These are phyloP conservation scores for Triplophysa yarkandensis DNA, from an alignment of 2,797 vertebrate genomes.

Conservation along the genomic window DNA sequence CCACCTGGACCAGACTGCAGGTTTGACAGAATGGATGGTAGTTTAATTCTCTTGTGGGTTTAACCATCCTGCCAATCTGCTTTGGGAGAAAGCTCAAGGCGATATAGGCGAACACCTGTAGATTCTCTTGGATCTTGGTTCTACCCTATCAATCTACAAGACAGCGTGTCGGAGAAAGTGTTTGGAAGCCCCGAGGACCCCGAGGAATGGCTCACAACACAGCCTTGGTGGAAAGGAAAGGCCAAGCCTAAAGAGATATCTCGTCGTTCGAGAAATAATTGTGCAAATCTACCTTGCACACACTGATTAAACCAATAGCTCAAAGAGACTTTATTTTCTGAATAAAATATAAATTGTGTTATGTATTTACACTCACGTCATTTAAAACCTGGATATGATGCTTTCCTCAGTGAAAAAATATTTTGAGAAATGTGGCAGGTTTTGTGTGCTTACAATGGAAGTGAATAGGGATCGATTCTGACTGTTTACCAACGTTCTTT, in stretches of 20 bases:
- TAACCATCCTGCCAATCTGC: not conserved
- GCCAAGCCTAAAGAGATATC: constrained; percentile 9
- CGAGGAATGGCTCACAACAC: constrained; percentile 15
- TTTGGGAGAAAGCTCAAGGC: not conserved
- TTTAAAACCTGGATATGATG: no score
- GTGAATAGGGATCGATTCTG: no score
- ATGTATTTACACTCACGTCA: no score
- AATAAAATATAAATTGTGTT: no score
- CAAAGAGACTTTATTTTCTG: no score
- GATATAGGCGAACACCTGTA: not conserved
- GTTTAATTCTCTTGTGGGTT: not conserved
- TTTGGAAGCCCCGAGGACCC: constrained; percentile 20
- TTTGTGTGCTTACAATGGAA: no score
- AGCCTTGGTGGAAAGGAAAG: not conserved
- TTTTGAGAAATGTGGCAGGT: no score
- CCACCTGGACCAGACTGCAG: not conserved
- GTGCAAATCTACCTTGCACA: not conserved
- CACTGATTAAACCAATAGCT: no score
- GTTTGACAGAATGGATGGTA: not conserved
- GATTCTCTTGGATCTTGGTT: not conserved
- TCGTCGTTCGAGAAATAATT: not conserved
- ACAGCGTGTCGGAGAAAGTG: not conserved
- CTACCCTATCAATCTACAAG: not conserved
- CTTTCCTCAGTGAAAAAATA: no score
- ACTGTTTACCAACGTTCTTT: no score